Evolutionary conservation across 2,888 invertebrate genomes (phyloP), one percentile per base, ranked within the genome.

Genomic region (Pyrochroa serraticornis): DNA sequence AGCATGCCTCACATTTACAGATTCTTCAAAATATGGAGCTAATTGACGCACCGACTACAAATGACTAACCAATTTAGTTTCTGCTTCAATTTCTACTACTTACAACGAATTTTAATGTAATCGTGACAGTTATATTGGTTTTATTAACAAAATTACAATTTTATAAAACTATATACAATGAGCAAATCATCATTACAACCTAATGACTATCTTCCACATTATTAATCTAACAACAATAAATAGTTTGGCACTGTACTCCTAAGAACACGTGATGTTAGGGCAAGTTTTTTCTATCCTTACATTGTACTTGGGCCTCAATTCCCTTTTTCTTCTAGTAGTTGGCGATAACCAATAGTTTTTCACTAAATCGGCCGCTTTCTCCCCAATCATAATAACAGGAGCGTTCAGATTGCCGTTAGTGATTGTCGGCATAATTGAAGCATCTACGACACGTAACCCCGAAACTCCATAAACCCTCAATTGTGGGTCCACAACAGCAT

Each of bases 381-480:
- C 94, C 0, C 84, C 93, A 13, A 94, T 91, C 93, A 93, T 94
- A 31, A 93, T 89, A 0, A 88, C 88, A 0, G 93, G 93, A 0
- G 93, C 94, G 70, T 93, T 93, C 12, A 91, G 92, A 71, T 94
- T 93, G 0, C 93, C 94, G 73, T 89, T 93, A 0, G 92, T 91
- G 34, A 94, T 89, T 1, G 88, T 83, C 0, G 93, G 94, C 93
- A 94, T 94, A 61, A 94, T 89, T 62, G 92, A 92, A 0, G 93
- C 93, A 71, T 94, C 94, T 56, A 93, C 90, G 0, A 94, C 92
- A 46, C 95, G 81, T 14, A 95, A 78, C 0, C 92, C 92, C 54
- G 87, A 81, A 0, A 94, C 80, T 8, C 68, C 68, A 69, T 92
- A 86, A 0, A 92, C 93, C 52, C 87, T 80, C 39, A 95, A 77